These are phyloP conservation scores for Chionomys nivalis DNA, from an alignment of 2,113 vertebrate genomes.

Conservation along the genomic window DNA sequence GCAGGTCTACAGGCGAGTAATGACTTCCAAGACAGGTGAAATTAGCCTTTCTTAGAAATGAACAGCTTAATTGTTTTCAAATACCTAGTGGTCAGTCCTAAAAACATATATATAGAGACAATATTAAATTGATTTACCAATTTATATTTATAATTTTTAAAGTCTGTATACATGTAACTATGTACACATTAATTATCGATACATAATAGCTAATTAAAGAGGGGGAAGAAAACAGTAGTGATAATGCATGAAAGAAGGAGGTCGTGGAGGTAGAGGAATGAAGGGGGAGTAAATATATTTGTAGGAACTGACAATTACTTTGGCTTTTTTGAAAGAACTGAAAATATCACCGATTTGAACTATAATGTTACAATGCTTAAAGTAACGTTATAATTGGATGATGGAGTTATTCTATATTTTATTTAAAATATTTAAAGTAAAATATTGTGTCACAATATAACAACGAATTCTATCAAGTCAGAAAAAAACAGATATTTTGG, in stretches of 20 bases:
- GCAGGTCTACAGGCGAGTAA: neutral
- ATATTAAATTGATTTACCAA: neutral
- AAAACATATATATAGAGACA: neutral
- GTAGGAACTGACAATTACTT: neutral
- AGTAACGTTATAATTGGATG: neutral
- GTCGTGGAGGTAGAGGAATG: neutral
- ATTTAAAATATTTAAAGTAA: slow-evolving; percentile 51
- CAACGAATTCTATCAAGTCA: neutral
- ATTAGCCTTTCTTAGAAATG: neutral
- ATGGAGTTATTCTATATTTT: neutral
- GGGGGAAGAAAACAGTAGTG: neutral
- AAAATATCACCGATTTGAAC: neutral
- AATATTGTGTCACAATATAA: neutral
- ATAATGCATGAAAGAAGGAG: neutral
- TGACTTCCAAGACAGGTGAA: neutral
- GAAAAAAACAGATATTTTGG: neutral
- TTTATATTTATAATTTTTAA: neutral
- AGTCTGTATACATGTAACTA: neutral
- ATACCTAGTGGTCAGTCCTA: neutral
- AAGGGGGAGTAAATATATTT: neutral
- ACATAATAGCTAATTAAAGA: neutral
- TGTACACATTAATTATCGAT: neutral
- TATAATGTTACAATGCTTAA: neutral
- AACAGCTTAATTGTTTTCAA: neutral
- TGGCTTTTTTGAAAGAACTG: neutral